These are phyloP conservation scores for Aplocera efformata DNA, from an alignment of 2,888 invertebrate genomes.

Conservation along the genomic window DNA sequence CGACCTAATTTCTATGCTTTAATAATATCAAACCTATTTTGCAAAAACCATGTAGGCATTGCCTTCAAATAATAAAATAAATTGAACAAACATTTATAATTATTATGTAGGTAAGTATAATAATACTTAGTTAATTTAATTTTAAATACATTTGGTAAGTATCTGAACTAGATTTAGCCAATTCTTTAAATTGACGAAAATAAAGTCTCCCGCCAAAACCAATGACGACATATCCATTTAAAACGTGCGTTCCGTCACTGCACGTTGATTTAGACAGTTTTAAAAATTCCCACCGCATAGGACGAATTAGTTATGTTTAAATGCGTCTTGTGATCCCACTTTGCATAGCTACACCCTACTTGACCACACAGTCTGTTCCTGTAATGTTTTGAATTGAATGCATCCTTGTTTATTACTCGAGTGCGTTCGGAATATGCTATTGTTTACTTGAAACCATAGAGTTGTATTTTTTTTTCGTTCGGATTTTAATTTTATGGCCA, in stretches of 20 bases:
- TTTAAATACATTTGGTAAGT: too few relatives aligned
- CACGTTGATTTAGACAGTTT: conserved; percentile 34
- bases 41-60: too few relatives aligned
- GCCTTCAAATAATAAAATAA: too few relatives aligned
- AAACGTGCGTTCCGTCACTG: conserved; percentile 36
- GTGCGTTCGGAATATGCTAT: conserved; percentile 52
- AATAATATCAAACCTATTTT: too few relatives aligned
- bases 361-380: conserved; percentile 69
- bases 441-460: conserved; percentile 40
- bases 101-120: too few relatives aligned
- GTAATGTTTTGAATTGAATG: conserved; percentile 56
- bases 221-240: conserved; percentile 28
- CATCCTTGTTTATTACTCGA: conserved; percentile 53
- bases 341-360: conserved; percentile 53
- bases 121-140: too few relatives aligned
- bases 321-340: conserved; percentile 38
- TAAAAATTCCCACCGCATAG: conserved; percentile 47
- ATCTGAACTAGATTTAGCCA: too few relatives aligned
- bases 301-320: conserved; percentile 64
- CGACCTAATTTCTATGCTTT: too few relatives aligned
- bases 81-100: too few relatives aligned
- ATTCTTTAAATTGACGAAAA: conserved; percentile 17
- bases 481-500: conserved; percentile 23
- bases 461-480: conserved; percentile 21
- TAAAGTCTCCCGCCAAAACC: conserved; percentile 39